A percentile compares a stretch with the other conserved stretches of the same genome.
phyloP scores from a whole-genome alignment of 64 coral and sea anemone species.

The Pocillopora verrucosa region DNA sequence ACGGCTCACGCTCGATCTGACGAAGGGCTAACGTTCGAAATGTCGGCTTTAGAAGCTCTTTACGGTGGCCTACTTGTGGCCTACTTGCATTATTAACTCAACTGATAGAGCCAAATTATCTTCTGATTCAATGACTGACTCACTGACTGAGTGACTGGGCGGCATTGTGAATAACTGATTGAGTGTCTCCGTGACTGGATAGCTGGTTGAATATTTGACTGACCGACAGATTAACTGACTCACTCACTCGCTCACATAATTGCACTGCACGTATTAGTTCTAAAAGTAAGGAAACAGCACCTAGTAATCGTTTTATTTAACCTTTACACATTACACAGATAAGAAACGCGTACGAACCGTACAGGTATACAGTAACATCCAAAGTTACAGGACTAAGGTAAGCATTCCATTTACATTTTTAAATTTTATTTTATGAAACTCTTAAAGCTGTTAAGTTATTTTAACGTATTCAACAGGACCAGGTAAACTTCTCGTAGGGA shows the following conservation, averaged over 20 bases:
- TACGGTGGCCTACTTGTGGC: too few relatives aligned
- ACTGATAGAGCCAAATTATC: too few relatives aligned
- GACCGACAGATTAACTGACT: not conserved
- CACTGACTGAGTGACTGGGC: too few relatives aligned
- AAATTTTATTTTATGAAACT: not conserved
- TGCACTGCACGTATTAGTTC: not conserved
- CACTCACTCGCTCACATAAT: not conserved
- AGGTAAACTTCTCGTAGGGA: too few relatives aligned
- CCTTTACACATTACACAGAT: constrained; percentile 26
- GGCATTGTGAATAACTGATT: not conserved
- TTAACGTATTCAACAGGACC: too few relatives aligned
- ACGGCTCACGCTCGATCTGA: too few relatives aligned
- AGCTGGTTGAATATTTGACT: not conserved
- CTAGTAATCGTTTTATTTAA: not conserved
- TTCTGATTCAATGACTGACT: too few relatives aligned
- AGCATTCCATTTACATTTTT: not conserved
- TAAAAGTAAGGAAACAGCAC: not conserved
- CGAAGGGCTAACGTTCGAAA: too few relatives aligned
- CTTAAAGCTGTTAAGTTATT: not conserved
- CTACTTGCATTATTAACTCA: too few relatives aligned
- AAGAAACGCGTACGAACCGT: constrained; percentile 17
- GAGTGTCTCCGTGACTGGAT: not conserved
- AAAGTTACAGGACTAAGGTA: constrained; percentile 50
- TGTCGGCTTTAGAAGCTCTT: too few relatives aligned
- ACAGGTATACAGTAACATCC: constrained; percentile 23